Evolutionary conservation across 2,888 invertebrate genomes (phyloP), one percentile per base, ranked within the genome.

Genomic region (Calameuta filiformis): DNA sequence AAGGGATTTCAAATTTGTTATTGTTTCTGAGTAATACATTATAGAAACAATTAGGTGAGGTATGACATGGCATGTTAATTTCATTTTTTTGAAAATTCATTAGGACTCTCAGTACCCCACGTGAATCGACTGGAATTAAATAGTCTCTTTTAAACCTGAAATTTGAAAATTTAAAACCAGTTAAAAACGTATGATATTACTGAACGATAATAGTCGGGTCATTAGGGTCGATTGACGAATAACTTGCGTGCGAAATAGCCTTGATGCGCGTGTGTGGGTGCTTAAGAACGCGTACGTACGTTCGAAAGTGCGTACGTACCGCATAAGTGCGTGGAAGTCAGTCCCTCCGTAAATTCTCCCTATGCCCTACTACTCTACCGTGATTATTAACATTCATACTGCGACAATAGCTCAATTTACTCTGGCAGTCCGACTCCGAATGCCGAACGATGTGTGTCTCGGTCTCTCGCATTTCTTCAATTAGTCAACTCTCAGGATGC

Each of bases 161-260:
- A 40, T 40, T 15, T 40, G 40, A 35, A 35, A 12, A 35, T 35
- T 35, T 11, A 12, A 35, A 35, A 35, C 35, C 11, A 69, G 1
- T 69, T 69, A 31, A 69, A 4, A 11, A 69, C 34, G 37, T 31
- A 12, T 56, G 11, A 15, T 56, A 75, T 76, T 87, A 85, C 84
- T 84, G 84, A 85, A 83, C 84, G 86, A 84, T 87, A 86, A 88
- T 87, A 84, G 82, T 82, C 30, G 69, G 83, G 85, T 87, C 86
- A 89, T 89, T 89, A 87, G 85, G 87, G 88, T 88, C 88, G 87
- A 89, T 88, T 88, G 87, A 83, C 83, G 85, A 30, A 69, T 69
- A 69, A 23, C 69, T 30, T 33, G 69, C 69, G 15, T 69, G 11
- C 69, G 15, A 69, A 69, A 69, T 69, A 69, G 31, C 69, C 12